phyloP scores from a whole-genome alignment of 2,888 invertebrate genomes.

The Catocala fraxini region DNA sequence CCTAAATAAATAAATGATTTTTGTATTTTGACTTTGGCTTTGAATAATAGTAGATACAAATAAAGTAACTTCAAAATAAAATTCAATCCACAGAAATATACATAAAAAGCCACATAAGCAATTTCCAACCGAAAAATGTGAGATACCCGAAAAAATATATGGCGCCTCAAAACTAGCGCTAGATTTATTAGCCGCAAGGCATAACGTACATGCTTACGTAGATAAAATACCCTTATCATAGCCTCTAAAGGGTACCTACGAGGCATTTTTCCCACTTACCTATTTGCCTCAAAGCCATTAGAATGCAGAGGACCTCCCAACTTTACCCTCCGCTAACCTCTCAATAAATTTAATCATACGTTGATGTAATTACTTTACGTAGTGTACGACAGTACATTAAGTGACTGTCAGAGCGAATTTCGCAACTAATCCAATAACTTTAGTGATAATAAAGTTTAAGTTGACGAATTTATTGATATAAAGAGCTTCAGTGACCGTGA shows the following conservation, averaged over 20 bases:
- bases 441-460: not conserved
- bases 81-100: too few species aligned
- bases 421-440: conserved; percentile 2
- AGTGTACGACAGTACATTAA: conserved; percentile 2
- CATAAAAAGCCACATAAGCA: not conserved
- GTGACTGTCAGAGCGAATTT: conserved; percentile 19
- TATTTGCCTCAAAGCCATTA: conserved; percentile 38
- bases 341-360: conserved; percentile 30
- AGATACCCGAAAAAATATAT: conserved; percentile 1
- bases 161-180: conserved; percentile 7
- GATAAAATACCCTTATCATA: conserved; percentile 33
- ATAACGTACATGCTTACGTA: conserved; percentile 7
- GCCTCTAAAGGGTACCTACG: conserved; percentile 14
- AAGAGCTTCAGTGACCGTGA: too few species aligned
- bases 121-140: not conserved
- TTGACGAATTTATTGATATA: too few species aligned
- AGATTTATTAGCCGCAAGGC: conserved; percentile 24
- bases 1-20: too few species aligned
- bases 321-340: conserved; percentile 22
- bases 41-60: too few species aligned
- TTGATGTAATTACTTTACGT: conserved; percentile 18
- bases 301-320: conserved; percentile 23
- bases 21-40: too few species aligned
- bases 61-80: too few species aligned
- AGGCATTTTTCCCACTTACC: conserved; percentile 37